These are phyloP conservation scores for Metacarcinus magister DNA, from an alignment of 2,888 invertebrate genomes.

Conservation along the genomic window DNA sequence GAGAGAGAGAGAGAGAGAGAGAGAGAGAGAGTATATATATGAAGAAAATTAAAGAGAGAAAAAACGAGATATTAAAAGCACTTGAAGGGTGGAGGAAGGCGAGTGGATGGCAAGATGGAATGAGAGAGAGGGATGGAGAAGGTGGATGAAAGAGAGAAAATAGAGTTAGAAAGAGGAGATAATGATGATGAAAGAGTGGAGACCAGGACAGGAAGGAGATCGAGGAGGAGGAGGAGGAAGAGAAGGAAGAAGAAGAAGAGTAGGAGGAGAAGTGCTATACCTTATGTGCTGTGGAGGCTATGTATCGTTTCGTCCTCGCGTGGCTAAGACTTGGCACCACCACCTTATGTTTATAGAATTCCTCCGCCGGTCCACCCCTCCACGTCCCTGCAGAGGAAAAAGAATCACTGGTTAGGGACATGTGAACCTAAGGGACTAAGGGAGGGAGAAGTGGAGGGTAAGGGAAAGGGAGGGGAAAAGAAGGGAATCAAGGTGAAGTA, in stretches of 20 bases:
- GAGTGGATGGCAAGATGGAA: not conserved
- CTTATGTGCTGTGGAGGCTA: conserved; percentile 38
- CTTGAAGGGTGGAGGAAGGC: not conserved
- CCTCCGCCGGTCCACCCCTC: conserved; percentile 16
- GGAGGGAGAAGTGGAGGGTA: not conserved
- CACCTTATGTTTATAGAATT: conserved; percentile 76
- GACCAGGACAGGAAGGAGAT: not conserved
- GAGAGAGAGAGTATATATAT: not conserved
- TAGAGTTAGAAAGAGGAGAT: not conserved
- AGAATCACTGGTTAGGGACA: no score
- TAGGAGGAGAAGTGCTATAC: not conserved
- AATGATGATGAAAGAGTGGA: not conserved
- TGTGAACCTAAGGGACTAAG: not conserved
- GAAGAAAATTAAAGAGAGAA: not conserved
- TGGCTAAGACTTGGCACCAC: conserved; percentile 69
- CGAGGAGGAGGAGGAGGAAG: not conserved
- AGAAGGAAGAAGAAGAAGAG: not conserved
- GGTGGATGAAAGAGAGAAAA: not conserved
- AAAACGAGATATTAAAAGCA: not conserved
- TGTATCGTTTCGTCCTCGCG: conserved; percentile 69
- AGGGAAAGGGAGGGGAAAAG: no score
- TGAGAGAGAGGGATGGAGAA: not conserved
- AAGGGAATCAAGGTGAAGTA: not conserved
- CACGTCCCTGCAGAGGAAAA: not conserved
- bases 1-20: conserved; percentile 51